A percentile compares a stretch with the other conserved stretches of the same genome.
Evolutionary conservation across 35 echinoderm and acorn worm genomes (phyloP).

Genomic region (Apostichopus parvimensis): DNA sequence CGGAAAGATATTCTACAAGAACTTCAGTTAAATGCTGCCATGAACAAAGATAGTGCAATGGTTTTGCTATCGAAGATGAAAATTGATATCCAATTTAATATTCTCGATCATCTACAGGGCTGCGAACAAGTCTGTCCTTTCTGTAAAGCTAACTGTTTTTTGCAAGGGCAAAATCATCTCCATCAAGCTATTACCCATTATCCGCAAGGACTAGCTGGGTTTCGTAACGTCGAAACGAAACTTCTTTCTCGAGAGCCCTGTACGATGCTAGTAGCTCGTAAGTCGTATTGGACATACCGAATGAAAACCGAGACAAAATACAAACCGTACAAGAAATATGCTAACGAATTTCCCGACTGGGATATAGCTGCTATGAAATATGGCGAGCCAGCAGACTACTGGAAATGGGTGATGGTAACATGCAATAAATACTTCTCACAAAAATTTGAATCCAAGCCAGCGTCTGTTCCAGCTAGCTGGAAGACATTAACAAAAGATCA

Average conservation of each 20-base stretch:
- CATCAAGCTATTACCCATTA: neutral
- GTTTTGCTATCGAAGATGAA: neutral
- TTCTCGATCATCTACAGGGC: neutral
- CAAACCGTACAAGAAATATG: neutral
- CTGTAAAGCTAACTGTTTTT: slow-evolving; percentile 5
- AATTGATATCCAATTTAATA: neutral
- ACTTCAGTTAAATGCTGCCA: neutral
- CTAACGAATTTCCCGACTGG: neutral
- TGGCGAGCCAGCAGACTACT: too few species aligned
- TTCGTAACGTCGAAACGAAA: neutral
- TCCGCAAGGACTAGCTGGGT: neutral
- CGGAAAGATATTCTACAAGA: too few species aligned
- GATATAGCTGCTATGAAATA: neutral
- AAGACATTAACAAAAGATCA: too few species aligned
- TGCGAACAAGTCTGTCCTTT: slow-evolving; percentile 14
- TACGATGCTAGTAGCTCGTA: neutral
- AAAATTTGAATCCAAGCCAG: too few species aligned
- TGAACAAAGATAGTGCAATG: neutral
- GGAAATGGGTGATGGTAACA: too few species aligned
- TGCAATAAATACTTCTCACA: too few species aligned
- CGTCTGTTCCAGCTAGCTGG: too few species aligned
- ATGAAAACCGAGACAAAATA: neutral
- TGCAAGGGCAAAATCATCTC: neutral
- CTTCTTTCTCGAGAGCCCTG: neutral
- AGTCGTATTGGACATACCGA: neutral